A percentile compares a stretch with the other conserved stretches of the same genome.
Conservation (phyloP, 2,797 vertebrate species). For the Hydrophis major region DNA sequence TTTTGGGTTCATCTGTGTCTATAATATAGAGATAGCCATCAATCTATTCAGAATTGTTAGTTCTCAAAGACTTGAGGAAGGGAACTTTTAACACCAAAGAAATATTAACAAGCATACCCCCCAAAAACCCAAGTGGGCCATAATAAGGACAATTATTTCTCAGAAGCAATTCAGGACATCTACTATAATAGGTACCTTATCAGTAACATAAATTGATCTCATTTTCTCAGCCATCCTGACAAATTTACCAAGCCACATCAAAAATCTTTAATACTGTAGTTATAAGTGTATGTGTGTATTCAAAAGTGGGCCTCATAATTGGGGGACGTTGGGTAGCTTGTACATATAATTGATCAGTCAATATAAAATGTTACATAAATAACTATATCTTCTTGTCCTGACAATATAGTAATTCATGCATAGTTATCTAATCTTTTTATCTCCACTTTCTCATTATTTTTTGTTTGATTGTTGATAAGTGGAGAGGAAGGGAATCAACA, state of each 20-base stretch:
- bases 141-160: neutral
- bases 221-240: neutral
- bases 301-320: neutral
- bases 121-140: neutral
- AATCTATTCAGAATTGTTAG: neutral
- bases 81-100: neutral
- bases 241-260: neutral
- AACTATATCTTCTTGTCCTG: neutral
- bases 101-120: neutral
- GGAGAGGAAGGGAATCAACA: neutral
- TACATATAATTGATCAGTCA: neutral
- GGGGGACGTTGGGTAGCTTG: neutral
- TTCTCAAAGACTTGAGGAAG: neutral
- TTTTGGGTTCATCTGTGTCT: neutral
- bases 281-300: neutral
- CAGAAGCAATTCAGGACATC: neutral
- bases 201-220: neutral
- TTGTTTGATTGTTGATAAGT: neutral
- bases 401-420: neutral
- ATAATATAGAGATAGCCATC: neutral
- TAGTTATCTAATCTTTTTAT: neutral
- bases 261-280: neutral
- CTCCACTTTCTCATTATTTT: neutral
- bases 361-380: neutral
- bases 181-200: neutral